phyloP scores from a whole-genome alignment of 2,888 invertebrate species.

The Ophion ventricosus region DNA sequence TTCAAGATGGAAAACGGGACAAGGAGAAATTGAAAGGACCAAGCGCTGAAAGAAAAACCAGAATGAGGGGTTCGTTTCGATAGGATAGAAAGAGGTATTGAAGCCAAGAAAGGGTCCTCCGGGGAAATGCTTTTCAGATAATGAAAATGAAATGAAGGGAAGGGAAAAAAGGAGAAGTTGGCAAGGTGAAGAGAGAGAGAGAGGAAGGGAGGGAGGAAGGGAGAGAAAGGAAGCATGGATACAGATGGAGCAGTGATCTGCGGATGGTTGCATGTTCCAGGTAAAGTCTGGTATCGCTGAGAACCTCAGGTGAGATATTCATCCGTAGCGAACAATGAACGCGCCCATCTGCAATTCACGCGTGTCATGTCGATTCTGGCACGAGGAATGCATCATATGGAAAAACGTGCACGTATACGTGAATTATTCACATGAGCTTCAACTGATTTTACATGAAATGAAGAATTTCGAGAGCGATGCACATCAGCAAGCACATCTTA shows the following conservation, averaged over 20 bases:
- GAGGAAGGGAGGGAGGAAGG: not conserved
- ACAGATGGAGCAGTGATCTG: conserved; percentile 12
- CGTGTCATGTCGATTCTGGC: not conserved
- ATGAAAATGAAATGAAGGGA: conserved; percentile 60
- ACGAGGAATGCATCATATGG: conserved; percentile 19
- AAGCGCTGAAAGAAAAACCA: not conserved
- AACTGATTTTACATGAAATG: conserved; percentile 23
- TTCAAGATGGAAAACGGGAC: conserved; percentile 13
- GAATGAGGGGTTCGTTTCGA: conserved; percentile 51
- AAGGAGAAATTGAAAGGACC: conserved; percentile 37
- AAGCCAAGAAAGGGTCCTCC: conserved; percentile 56
- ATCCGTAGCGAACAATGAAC: conserved; percentile 22
- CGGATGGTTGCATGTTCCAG: conserved; percentile 33
- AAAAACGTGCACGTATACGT: conserved; percentile 30
- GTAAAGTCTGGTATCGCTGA: conserved; percentile 34
- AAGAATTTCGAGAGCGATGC: conserved; percentile 10
- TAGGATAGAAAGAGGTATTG: conserved; percentile 44
- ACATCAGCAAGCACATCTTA: not conserved
- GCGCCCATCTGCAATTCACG: conserved; percentile 11
- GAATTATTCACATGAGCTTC: not conserved
- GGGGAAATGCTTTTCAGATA: conserved; percentile 64
- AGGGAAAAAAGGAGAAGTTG: conserved; percentile 15
- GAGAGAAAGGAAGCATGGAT: conserved; percentile 16
- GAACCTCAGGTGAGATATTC: conserved; percentile 22
- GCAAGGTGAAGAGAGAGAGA: not conserved